Conservation (phyloP, 2,888 invertebrate genomes). For the Glyphotaelius pellucidus region DNA sequence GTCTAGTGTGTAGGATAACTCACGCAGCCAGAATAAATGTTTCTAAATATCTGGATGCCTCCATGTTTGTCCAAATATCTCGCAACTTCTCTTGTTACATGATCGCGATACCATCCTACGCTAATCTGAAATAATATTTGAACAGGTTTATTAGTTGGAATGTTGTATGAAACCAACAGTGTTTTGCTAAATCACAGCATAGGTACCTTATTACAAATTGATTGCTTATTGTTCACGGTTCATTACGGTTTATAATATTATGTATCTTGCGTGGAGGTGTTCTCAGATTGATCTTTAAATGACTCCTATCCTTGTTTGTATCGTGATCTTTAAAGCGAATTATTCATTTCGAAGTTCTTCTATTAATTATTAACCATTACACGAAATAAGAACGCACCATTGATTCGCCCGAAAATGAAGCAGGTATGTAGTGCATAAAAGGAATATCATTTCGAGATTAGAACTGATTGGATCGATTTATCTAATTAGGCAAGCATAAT, state of each 20-base stretch:
- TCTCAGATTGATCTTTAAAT: background rate
- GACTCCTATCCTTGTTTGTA: background rate
- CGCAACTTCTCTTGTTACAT: constrained; percentile 21
- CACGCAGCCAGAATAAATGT: constrained; percentile 32
- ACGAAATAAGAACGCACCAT: background rate
- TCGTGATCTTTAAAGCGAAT: background rate
- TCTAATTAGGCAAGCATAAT: background rate
- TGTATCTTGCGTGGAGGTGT: background rate
- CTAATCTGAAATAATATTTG: constrained; percentile 10
- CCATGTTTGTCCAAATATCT: constrained; percentile 24
- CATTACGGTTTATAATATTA: background rate
- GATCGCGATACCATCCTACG: background rate
- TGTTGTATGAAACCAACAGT: constrained; percentile 2
- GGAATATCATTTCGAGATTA: background rate
- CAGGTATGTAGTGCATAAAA: background rate
- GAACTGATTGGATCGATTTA: background rate
- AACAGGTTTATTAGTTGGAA: constrained; percentile 8
- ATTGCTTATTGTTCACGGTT: constrained; percentile 3
- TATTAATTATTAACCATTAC: background rate
- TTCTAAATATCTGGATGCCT: constrained; percentile 42
- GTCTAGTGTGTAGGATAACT: constrained; percentile 46
- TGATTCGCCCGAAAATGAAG: background rate
- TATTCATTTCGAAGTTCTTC: background rate
- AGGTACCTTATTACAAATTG: constrained; percentile 4
- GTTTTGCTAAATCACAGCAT: background rate